Evolutionary conservation across 1,140 invertebrate genomes (phyloP).

Genomic region (Nebria ingens): DNA sequence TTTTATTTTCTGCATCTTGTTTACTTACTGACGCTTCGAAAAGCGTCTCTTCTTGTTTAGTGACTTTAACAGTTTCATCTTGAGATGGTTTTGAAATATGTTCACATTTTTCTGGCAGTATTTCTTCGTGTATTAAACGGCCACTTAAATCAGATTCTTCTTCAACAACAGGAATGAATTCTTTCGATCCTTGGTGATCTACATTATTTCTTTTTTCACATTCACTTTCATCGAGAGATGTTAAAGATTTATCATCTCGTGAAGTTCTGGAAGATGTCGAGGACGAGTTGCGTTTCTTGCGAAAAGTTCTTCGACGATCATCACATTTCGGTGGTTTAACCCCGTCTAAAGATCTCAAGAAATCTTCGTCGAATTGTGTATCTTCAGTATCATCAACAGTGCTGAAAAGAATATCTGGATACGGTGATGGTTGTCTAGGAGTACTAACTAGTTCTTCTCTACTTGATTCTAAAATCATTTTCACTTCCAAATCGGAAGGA

Average conservation of each 20-base stretch:
- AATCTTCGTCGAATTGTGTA: neutral
- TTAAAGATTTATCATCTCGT: neutral
- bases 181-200: neutral
- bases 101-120: neutral
- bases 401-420: neutral
- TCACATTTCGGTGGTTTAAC: conserved; percentile 1
- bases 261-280: neutral
- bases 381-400: neutral
- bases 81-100: neutral
- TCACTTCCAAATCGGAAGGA: neutral
- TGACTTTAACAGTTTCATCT: neutral
- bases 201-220: neutral
- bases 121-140: neutral
- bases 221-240: neutral
- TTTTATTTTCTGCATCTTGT: neutral
- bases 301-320: neutral
- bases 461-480: neutral
- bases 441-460: neutral
- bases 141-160: neutral
- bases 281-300: neutral
- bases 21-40: neutral
- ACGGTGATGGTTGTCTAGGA: neutral
- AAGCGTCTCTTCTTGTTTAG: neutral
- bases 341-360: neutral
- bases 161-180: neutral